Percentiles rank a stretch among this genome's conserved stretches.
phyloP scores from a whole-genome alignment of 1,140 invertebrate genomes.

The Saccostrea glomerata region DNA sequence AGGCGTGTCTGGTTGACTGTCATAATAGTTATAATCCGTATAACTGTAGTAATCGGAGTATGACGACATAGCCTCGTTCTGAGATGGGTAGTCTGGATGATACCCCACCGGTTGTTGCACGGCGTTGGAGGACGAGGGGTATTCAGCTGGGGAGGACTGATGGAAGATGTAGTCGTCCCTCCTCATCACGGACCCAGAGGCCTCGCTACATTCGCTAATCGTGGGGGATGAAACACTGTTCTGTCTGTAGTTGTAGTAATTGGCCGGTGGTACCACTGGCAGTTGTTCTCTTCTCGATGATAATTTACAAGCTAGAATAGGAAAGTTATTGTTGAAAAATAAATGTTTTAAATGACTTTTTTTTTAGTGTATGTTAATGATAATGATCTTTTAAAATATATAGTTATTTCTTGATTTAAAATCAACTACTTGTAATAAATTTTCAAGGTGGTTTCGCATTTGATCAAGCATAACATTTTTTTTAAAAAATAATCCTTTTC shows the following conservation, averaged over 20 bases:
- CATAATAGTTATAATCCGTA: constrained; percentile 32
- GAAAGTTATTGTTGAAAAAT: too few relatives aligned
- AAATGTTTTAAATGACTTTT: too few relatives aligned
- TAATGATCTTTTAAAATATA: too few relatives aligned
- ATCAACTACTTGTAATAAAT: too few relatives aligned
- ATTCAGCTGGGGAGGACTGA: constrained; percentile 35
- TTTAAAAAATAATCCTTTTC: too few relatives aligned
- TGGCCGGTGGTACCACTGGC: not conserved
- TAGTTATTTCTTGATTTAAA: too few relatives aligned
- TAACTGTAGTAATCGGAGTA: not conserved
- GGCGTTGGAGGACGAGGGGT: not conserved
- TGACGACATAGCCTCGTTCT: not conserved
- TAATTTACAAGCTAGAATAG: not conserved
- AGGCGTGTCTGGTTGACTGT: not conserved
- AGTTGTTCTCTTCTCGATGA: not conserved
- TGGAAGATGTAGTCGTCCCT: constrained; percentile 38
- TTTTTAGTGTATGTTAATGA: too few relatives aligned
- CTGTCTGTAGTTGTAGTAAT: not conserved
- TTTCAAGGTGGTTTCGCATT: too few relatives aligned
- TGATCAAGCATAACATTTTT: too few relatives aligned
- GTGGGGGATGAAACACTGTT: not conserved
- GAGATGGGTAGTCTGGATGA: constrained; percentile 17
- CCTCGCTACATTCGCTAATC: constrained; percentile 24
- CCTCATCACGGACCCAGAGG: not conserved
- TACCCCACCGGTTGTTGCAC: constrained; percentile 19